phyloP scores from a whole-genome alignment of 35 echinoderm and acorn worm species.

The Eucidaris tribuloides region DNA sequence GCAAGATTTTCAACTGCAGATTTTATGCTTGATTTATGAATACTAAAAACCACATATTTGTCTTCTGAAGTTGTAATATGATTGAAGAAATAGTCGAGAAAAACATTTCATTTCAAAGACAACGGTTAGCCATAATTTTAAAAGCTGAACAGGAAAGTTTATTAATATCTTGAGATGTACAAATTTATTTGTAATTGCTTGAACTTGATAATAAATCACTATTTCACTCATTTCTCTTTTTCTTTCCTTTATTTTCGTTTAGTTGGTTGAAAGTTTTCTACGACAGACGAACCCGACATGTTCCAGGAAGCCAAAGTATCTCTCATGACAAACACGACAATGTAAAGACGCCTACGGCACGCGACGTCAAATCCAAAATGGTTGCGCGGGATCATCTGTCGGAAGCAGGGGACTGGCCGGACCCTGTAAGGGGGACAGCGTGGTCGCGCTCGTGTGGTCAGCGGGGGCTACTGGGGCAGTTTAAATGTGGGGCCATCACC shows the following conservation, averaged over 20 bases:
- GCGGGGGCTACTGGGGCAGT: conserved; percentile 15
- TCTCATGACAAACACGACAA: conserved; percentile 14
- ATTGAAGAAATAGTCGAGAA: neutral
- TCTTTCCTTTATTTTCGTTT: neutral
- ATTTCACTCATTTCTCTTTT: neutral
- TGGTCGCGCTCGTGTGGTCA: conserved; percentile 71
- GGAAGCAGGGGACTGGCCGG: conserved; percentile 27
- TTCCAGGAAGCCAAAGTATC: conserved; percentile 56
- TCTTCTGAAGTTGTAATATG: neutral
- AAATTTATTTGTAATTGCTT: neutral
- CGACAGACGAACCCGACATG: neutral
- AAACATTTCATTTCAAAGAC: neutral
- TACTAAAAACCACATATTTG: too few species aligned
- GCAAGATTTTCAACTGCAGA: too few species aligned
- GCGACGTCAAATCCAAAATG: conserved; percentile 58
- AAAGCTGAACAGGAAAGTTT: neutral
- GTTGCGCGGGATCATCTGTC: conserved; percentile 41
- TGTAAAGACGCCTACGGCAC: conserved; percentile 53
- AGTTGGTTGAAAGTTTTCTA: conserved; percentile 27
- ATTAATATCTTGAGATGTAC: neutral
- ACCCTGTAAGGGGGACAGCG: conserved; percentile 86
- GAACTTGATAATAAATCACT: neutral
- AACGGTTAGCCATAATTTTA: neutral
- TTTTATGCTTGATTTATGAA: too few species aligned
- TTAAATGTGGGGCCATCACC: conserved; percentile 78